Percentiles rank a stretch among this genome's conserved stretches.
Evolutionary conservation across 2,797 vertebrate genomes (phyloP).

Genomic region (Rhincodon typus): DNA sequence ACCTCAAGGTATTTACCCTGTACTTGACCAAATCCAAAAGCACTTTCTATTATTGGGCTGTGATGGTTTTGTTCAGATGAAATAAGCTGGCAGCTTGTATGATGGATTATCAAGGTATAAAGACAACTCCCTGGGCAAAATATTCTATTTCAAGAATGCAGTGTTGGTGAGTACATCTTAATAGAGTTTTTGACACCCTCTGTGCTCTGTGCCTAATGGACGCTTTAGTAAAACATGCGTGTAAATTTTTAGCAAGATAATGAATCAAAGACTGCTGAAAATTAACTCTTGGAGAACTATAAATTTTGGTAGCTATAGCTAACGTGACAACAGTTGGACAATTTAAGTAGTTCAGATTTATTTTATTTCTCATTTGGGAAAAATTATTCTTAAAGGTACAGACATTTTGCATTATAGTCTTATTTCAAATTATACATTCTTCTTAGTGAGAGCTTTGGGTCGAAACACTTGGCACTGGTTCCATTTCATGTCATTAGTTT

Average conservation of each 20-base stretch:
- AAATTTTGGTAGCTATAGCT: neutral
- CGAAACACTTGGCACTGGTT: neutral
- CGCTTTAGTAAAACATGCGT: slow-evolving; percentile 39
- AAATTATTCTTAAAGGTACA: slow-evolving; percentile 13
- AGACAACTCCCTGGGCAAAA: slow-evolving; percentile 40
- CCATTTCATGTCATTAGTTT: neutral
- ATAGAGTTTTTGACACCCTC: slow-evolving; percentile 40
- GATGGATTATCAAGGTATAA: slow-evolving; percentile 44
- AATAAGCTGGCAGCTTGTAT: slow-evolving; percentile 40
- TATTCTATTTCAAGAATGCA: slow-evolving; percentile 40
- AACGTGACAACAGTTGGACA: neutral
- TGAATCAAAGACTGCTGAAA: slow-evolving; percentile 38
- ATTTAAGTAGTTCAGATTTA: slow-evolving; percentile 17
- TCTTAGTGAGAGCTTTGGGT: neutral
- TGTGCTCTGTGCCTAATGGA: slow-evolving; percentile 36
- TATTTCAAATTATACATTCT: neutral
- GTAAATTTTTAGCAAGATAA: slow-evolving; percentile 40
- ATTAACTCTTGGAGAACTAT: slow-evolving; percentile 41
- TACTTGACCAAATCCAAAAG: slow-evolving; percentile 21
- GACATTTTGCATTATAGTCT: neutral
- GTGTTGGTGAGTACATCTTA: slow-evolving; percentile 40
- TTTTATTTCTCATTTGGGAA: slow-evolving; percentile 21
- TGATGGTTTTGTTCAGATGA: neutral
- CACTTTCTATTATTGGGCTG: slow-evolving; percentile 27
- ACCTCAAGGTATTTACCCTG: slow-evolving; percentile 17